Evolutionary conservation across 2,113 vertebrate species (phyloP).

Genomic region (Corythaeola cristata): DNA sequence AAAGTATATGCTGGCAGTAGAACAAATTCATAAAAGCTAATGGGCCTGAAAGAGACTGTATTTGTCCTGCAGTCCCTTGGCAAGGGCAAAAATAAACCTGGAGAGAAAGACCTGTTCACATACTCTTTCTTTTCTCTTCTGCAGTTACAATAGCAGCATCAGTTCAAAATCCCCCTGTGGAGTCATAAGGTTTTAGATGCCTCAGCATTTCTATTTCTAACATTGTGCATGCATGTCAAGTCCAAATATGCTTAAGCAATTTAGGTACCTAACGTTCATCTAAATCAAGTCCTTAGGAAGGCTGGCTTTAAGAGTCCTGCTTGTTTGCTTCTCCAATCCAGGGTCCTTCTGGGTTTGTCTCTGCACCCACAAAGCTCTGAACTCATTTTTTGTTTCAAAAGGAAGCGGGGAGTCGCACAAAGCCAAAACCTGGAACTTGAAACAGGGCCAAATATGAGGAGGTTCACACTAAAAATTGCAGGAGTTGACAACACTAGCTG

Average conservation of each 20-base stretch:
- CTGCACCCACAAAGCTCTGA: neutral
- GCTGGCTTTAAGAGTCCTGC: neutral
- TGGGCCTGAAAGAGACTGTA: constrained; percentile 47
- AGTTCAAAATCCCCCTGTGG: constrained; percentile 12
- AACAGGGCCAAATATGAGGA: neutral
- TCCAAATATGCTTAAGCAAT: neutral
- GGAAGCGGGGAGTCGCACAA: neutral
- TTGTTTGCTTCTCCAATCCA: neutral
- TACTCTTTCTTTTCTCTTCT: neutral
- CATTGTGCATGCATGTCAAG: neutral
- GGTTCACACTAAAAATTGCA: neutral
- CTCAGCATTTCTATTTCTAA: constrained; percentile 48
- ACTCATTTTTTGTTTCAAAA: neutral
- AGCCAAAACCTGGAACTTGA: neutral
- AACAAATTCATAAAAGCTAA: constrained; percentile 64
- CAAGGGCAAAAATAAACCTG: constrained; percentile 43
- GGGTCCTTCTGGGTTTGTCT: neutral
- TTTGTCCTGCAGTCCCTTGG: constrained; percentile 55
- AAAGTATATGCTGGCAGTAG: neutral
- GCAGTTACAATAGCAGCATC: constrained; percentile 1
- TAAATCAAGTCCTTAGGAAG: neutral
- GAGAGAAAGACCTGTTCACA: constrained; percentile 27
- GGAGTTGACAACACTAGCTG: neutral
- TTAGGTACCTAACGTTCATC: neutral
- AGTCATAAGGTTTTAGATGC: constrained; percentile 10